Evolutionary conservation across 2,797 vertebrate species (phyloP).

Genomic region (Chromobotia macracanthus): DNA sequence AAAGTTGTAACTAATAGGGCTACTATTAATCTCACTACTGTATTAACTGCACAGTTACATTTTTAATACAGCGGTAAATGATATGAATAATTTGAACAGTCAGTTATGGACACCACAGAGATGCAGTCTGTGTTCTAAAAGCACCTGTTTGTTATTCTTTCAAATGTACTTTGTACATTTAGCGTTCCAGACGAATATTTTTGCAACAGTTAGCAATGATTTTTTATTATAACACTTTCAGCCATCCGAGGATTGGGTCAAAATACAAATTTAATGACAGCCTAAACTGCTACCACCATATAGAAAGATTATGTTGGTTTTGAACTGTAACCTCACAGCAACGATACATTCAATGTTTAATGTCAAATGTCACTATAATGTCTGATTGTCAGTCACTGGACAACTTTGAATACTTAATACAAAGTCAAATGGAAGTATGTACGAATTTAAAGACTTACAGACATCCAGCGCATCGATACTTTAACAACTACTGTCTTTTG

Average conservation of each 20-base stretch:
- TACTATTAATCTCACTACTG: neutral
- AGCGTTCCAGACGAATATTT: slow-evolving; percentile 3
- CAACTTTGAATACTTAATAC: slow-evolving; percentile 64
- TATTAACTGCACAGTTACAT: slow-evolving; percentile 16
- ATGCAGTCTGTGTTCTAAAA: neutral
- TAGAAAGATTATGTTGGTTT: neutral
- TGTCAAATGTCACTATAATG: slow-evolving; percentile 62
- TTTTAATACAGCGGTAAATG: slow-evolving; percentile 22
- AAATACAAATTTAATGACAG: slow-evolving; percentile 1
- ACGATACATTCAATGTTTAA: slow-evolving; percentile 69
- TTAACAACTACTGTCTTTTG: slow-evolving; percentile 62
- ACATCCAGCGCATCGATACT: slow-evolving; percentile 73
- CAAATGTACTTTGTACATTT: neutral
- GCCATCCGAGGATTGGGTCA: neutral
- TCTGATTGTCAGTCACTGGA: slow-evolving; percentile 74
- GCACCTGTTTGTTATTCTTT: slow-evolving; percentile 39
- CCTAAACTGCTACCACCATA: neutral
- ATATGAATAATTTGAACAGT: slow-evolving; percentile 41
- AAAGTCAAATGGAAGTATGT: slow-evolving; percentile 68
- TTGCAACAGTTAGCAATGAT: slow-evolving; percentile 27
- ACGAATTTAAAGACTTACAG: slow-evolving; percentile 66
- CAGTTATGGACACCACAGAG: neutral
- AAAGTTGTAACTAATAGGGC: neutral
- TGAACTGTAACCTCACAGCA: slow-evolving; percentile 27
- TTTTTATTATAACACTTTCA: neutral